These are phyloP conservation scores for Zeugodacus cucurbitae DNA, from an alignment of 1,140 invertebrate genomes.

Conservation along the genomic window DNA sequence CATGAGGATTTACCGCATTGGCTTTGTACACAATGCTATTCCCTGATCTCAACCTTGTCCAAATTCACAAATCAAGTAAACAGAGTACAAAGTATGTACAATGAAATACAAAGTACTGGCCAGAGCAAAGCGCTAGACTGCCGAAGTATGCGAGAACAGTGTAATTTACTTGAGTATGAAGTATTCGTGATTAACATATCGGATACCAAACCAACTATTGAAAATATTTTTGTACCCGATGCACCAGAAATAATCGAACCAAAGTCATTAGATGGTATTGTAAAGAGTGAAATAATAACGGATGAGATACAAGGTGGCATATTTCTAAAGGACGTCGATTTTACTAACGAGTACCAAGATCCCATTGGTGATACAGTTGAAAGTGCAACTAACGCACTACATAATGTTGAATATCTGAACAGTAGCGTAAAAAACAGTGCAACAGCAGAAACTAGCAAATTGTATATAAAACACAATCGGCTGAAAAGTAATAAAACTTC, in stretches of 20 bases:
- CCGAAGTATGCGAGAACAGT: constrained; percentile 9
- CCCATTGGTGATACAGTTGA: neutral
- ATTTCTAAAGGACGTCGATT: neutral
- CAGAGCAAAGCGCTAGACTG: neutral
- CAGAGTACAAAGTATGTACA: constrained; percentile 55
- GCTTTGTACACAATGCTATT: constrained; percentile 56
- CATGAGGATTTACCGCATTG: constrained; percentile 54
- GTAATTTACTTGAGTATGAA: neutral
- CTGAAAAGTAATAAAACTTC: neutral
- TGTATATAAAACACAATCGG: neutral
- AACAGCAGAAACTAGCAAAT: neutral
- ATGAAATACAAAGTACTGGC: constrained; percentile 46
- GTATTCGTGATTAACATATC: neutral
- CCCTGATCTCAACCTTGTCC: constrained; percentile 52
- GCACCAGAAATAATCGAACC: neutral
- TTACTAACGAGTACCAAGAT: neutral
- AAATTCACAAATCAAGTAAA: constrained; percentile 57
- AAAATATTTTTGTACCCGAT: neutral
- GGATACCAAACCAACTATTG: neutral
- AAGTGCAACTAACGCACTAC: neutral
- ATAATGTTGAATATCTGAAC: neutral
- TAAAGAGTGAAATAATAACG: neutral
- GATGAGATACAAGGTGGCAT: neutral
- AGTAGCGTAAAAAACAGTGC: no score
- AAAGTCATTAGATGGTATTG: neutral